These are phyloP conservation scores for Scytalopus superciliaris DNA, from an alignment of 2,113 vertebrate species.

Conservation along the genomic window DNA sequence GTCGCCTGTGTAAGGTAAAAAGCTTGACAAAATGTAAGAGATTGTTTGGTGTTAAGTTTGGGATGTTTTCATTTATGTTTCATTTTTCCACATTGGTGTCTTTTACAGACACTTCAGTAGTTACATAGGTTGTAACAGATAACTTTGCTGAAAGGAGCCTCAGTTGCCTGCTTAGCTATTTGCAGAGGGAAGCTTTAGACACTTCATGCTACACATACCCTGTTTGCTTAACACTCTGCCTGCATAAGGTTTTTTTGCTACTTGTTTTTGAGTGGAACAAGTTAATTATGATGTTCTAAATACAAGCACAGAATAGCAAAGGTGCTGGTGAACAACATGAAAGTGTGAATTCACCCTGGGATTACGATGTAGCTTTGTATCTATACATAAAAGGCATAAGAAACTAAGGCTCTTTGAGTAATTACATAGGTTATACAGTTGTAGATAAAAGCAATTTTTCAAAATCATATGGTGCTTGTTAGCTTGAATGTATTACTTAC, in stretches of 20 bases:
- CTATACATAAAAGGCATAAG: fast-evolving
- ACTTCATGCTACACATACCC: not conserved
- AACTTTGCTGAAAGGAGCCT: not conserved
- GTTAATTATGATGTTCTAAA: not conserved
- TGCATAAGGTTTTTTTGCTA: not conserved
- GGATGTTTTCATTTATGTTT: not conserved
- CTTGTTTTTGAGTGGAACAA: not conserved
- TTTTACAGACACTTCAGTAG: not conserved
- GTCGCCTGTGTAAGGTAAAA: not conserved
- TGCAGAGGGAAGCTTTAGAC: not conserved
- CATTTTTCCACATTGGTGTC: not conserved
- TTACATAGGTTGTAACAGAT: not conserved
- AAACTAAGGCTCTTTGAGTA: not conserved
- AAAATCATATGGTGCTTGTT: not conserved
- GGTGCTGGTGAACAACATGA: not conserved
- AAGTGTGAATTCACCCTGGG: not conserved
- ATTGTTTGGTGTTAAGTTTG: not conserved
- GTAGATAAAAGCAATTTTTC: not conserved
- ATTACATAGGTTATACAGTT: not conserved
- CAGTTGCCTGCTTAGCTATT: not conserved
- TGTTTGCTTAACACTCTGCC: not conserved
- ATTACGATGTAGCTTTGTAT: not conserved
- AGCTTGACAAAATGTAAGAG: not conserved
- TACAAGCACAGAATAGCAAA: not conserved
- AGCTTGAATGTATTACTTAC: not conserved